These are phyloP conservation scores for Drosophila greeni DNA, from an alignment of 2,888 invertebrate species.

Conservation along the genomic window DNA sequence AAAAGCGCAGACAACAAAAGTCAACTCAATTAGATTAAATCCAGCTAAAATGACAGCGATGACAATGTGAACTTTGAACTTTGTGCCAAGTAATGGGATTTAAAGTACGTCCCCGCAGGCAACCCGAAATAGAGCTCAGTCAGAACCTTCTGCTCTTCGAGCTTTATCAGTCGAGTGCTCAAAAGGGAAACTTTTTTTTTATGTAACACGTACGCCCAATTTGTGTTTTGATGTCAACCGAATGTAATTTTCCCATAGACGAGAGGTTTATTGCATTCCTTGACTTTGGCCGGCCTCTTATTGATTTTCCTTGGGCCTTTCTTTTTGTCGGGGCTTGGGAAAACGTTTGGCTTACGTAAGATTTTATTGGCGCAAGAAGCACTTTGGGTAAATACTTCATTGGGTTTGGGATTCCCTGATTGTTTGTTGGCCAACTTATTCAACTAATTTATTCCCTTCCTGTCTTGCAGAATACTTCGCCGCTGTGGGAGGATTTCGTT, in stretches of 20 bases:
- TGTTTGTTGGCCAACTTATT: conserved; percentile 25
- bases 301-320: conserved; percentile 35
- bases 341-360: conserved; percentile 14
- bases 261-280: conserved; percentile 47
- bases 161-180: neutral
- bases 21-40: conserved; percentile 54
- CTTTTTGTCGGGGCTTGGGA: conserved; percentile 3
- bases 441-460: conserved; percentile 12
- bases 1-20: conserved; percentile 72
- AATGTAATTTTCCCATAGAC: conserved; percentile 47
- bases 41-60: conserved; percentile 18
- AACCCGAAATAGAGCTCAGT: neutral
- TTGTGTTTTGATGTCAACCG: conserved; percentile 19
- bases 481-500: conserved; percentile 96
- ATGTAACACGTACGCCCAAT: conserved; percentile 23
- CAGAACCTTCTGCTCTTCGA: neutral
- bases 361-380: neutral
- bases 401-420: conserved; percentile 10
- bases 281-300: conserved; percentile 11
- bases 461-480: conserved; percentile 88
- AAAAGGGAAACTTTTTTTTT: conserved; percentile 6
- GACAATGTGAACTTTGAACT: conserved; percentile 30
- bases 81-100: conserved; percentile 11
- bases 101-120: neutral
- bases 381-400: conserved; percentile 24